phyloP scores from a whole-genome alignment of 2,888 invertebrate genomes.

The Ischnus inquisitorius region DNA sequence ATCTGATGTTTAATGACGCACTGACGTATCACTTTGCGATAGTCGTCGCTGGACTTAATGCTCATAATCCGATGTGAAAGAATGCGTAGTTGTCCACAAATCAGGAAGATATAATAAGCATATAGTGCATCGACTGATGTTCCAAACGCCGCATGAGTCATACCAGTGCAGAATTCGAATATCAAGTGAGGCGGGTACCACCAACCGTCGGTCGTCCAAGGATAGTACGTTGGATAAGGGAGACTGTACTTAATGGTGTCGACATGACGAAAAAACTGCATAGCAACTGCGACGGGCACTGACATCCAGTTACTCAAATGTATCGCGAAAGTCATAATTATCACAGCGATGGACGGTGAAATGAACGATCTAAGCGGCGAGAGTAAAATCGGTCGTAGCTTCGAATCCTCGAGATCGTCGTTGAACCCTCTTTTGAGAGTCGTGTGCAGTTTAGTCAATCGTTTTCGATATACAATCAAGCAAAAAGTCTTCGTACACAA shows the following conservation, averaged over 20 bases:
- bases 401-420: slow-evolving; percentile 6
- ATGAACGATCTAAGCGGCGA: slow-evolving; percentile 20
- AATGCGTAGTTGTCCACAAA: slow-evolving; percentile 72
- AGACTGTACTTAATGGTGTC: slow-evolving; percentile 25
- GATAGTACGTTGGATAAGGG: slow-evolving; percentile 49
- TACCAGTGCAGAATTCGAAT: slow-evolving; percentile 60
- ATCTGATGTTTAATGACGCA: slow-evolving; percentile 66
- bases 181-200: slow-evolving; percentile 67
- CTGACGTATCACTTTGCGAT: slow-evolving; percentile 54
- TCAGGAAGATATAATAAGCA: slow-evolving; percentile 75
- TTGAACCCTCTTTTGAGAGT: slow-evolving; percentile 37
- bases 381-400: slow-evolving; percentile 42
- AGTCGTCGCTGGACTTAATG: slow-evolving; percentile 44
- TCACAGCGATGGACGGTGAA: slow-evolving; percentile 16
- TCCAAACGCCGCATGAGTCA: slow-evolving; percentile 62
- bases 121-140: slow-evolving; percentile 73
- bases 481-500: not conserved
- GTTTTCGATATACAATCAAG: not conserved
- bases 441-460: slow-evolving; percentile 32
- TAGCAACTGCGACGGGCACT: slow-evolving; percentile 39
- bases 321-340: not conserved
- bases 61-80: slow-evolving; percentile 65
- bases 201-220: slow-evolving; percentile 36
- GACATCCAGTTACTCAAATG: slow-evolving; percentile 10
- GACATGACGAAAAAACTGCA: slow-evolving; percentile 35